These are phyloP conservation scores for Agrochola litura DNA, from an alignment of 2,888 invertebrate genomes.

Conservation along the genomic window DNA sequence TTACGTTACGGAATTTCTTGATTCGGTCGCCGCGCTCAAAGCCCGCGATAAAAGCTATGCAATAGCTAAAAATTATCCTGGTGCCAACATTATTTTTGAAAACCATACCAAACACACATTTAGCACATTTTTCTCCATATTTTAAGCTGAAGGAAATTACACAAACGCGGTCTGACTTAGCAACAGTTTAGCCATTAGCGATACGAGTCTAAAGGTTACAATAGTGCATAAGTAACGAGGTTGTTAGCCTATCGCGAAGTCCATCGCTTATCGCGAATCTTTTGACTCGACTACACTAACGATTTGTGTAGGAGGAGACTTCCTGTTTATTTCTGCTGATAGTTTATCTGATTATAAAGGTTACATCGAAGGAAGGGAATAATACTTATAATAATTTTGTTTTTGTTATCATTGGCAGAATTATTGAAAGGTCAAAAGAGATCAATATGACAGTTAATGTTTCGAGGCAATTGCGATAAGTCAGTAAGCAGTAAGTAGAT, in stretches of 20 bases:
- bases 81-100: neutral
- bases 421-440: neutral
- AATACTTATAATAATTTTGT: constrained; percentile 13
- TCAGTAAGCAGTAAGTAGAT: too few species aligned
- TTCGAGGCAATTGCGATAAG: too few species aligned
- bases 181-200: constrained; percentile 55
- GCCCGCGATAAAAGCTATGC: too few species aligned
- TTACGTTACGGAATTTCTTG: too few species aligned
- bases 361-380: neutral
- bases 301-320: constrained; percentile 39
- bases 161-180: constrained; percentile 40
- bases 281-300: constrained; percentile 51
- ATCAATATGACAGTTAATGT: neutral
- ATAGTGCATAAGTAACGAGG: constrained; percentile 53
- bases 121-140: constrained; percentile 17
- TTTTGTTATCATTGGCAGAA: constrained; percentile 14
- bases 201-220: constrained; percentile 39
- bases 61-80: too few species aligned
- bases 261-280: constrained; percentile 50
- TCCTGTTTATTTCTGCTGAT: constrained; percentile 42
- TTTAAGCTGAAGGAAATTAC: constrained; percentile 44
- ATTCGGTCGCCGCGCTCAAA: too few species aligned
- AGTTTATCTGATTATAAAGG: constrained; percentile 33
- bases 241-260: constrained; percentile 46
- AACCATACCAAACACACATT: constrained; percentile 5